Evolutionary conservation across 2,888 invertebrate genomes (phyloP).

Genomic region (Torymus aiolomorphi): DNA sequence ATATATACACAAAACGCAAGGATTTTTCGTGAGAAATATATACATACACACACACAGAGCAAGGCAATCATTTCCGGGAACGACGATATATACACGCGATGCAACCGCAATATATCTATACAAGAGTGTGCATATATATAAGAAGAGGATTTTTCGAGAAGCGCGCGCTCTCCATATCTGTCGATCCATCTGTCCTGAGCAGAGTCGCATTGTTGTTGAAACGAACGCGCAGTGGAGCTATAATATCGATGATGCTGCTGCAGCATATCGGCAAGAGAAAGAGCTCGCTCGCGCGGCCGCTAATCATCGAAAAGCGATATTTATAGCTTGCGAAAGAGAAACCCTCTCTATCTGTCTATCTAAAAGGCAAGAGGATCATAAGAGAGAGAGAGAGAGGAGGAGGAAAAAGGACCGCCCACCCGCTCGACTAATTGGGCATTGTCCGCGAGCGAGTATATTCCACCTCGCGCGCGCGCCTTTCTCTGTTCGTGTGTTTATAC

Average conservation of each 20-base stretch:
- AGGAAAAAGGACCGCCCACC: slow-evolving; percentile 27
- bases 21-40: too few species aligned
- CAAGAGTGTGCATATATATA: background rate
- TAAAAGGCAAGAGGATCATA: background rate
- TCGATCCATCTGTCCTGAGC: slow-evolving; percentile 1
- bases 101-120: too few species aligned
- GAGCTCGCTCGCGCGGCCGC: background rate
- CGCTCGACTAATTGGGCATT: slow-evolving; percentile 47
- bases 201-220: too few species aligned
- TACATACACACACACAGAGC: background rate
- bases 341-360: background rate
- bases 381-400: background rate
- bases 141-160: slow-evolving; percentile 8
- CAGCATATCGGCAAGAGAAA: too few species aligned
- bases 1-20: too few species aligned
- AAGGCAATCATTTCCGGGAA: slow-evolving; percentile 5
- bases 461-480: too few species aligned
- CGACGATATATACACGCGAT: too few species aligned
- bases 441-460: background rate
- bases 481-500: too few species aligned
- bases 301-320: slow-evolving; percentile 50
- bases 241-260: background rate
- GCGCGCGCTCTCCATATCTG: background rate
- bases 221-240: too few species aligned
- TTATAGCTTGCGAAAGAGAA: slow-evolving; percentile 28